These are phyloP conservation scores for Phoxinus dragarum DNA, from an alignment of 2,797 vertebrate genomes.

Conservation along the genomic window DNA sequence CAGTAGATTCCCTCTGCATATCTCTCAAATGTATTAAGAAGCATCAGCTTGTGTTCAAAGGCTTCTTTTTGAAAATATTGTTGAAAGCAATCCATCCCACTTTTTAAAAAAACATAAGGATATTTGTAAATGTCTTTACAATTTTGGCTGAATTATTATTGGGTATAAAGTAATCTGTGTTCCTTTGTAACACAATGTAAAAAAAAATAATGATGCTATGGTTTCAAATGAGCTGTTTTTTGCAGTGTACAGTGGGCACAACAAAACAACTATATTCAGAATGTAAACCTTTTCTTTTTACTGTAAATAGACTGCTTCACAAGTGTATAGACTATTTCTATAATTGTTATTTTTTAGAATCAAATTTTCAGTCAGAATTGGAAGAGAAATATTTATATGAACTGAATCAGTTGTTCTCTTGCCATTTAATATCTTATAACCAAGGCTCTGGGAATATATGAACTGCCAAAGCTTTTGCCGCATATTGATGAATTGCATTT, in stretches of 20 bases:
- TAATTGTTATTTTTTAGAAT: conserved; percentile 73
- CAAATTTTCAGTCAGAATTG: conserved; percentile 69
- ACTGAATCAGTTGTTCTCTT: conserved; percentile 65
- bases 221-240: conserved; percentile 43
- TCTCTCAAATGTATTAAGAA: conserved; percentile 15
- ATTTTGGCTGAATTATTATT: conserved; percentile 27
- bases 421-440: conserved; percentile 55
- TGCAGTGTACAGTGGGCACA: conserved; percentile 60
- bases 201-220: conserved; percentile 50
- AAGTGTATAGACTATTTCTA: conserved; percentile 80
- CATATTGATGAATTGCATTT: conserved; percentile 58
- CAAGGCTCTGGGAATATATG: conserved; percentile 66
- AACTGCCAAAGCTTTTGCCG: conserved; percentile 60
- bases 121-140: conserved; percentile 17
- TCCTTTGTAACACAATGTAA: conserved; percentile 14
- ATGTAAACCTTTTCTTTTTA: conserved; percentile 79
- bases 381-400: conserved; percentile 63
- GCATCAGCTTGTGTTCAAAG: neutral
- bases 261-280: conserved; percentile 75
- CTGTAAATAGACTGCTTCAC: conserved; percentile 84
- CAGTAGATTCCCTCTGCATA: neutral
- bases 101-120: neutral
- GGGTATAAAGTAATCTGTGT: conserved; percentile 50
- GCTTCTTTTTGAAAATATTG: neutral
- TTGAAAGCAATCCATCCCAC: conserved; percentile 1